Evolutionary conservation across 2,888 invertebrate species (phyloP).

Genomic region (Syrphus vitripennis): DNA sequence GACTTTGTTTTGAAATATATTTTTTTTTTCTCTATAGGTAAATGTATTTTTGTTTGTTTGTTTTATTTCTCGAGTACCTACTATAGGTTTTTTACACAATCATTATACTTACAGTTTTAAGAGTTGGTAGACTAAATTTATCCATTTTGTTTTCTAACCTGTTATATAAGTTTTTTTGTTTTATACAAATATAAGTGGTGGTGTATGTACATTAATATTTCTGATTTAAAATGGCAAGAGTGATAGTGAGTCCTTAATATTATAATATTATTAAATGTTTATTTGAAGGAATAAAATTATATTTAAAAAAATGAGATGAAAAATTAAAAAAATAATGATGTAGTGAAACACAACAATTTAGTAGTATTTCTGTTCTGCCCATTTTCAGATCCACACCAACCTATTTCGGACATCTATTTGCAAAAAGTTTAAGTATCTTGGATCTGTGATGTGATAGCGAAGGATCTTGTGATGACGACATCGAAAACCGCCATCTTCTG

Average conservation of each 20-base stretch:
- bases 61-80: background rate
- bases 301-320: background rate
- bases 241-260: constrained; percentile 26
- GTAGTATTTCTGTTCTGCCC: too few species aligned
- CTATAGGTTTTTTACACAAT: constrained; percentile 8
- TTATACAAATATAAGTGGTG: constrained; percentile 59
- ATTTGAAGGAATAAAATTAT: background rate
- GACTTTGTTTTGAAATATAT: background rate
- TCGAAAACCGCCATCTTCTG: too few species aligned
- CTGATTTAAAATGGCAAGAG: constrained; percentile 30
- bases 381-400: too few species aligned
- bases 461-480: too few species aligned
- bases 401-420: too few species aligned
- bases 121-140: background rate
- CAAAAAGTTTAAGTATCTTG: too few species aligned
- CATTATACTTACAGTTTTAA: constrained; percentile 2
- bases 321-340: background rate
- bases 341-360: background rate
- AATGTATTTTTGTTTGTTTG: background rate
- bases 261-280: background rate
- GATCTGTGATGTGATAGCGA: too few species aligned
- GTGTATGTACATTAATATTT: constrained; percentile 57
- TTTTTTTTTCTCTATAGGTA: background rate
- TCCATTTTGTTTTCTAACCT: background rate
- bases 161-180: background rate